Evolutionary conservation across 1,140 invertebrate species (phyloP).

Genomic region (Agraylea sexmaculata): DNA sequence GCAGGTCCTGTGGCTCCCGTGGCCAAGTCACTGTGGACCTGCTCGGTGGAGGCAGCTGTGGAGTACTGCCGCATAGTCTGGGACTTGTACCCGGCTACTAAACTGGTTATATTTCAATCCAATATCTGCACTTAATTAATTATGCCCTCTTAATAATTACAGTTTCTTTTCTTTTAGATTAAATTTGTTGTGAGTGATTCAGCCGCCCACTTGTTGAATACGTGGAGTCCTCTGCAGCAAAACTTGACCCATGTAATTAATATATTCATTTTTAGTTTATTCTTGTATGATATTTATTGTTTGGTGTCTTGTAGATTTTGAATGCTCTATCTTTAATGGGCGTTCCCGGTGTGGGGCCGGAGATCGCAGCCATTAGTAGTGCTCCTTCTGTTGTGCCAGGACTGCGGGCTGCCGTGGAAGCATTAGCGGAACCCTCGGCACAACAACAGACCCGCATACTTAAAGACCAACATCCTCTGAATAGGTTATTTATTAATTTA

Average conservation of each 20-base stretch:
- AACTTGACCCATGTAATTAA: slow-evolving; percentile 65
- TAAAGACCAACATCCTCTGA: slow-evolving; percentile 45
- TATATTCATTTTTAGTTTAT: slow-evolving; percentile 8
- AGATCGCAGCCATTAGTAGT: slow-evolving; percentile 29
- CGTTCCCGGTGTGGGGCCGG: slow-evolving; percentile 40
- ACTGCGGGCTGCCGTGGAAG: slow-evolving; percentile 75
- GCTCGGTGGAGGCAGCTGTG: slow-evolving; percentile 81
- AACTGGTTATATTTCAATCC: slow-evolving; percentile 49
- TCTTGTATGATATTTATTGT: slow-evolving; percentile 1
- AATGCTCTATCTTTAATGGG: slow-evolving; percentile 61
- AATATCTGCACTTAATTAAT: slow-evolving; percentile 5
- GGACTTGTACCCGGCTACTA: slow-evolving; percentile 84
- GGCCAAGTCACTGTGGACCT: slow-evolving; percentile 89
- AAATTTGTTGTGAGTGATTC: slow-evolving; percentile 75
- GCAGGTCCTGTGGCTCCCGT: slow-evolving; percentile 56
- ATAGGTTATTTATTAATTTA: slow-evolving; percentile 34
- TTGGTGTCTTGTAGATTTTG: slow-evolving; percentile 49
- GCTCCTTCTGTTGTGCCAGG: slow-evolving; percentile 63
- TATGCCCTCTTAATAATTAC: slow-evolving; percentile 1
- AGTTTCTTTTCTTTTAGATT: slow-evolving; percentile 44
- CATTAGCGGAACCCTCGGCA: slow-evolving; percentile 69
- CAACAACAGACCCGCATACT: slow-evolving; percentile 33
- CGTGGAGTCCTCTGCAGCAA: slow-evolving; percentile 68
- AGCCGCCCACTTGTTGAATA: slow-evolving; percentile 65
- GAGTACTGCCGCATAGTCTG: slow-evolving; percentile 94